These are phyloP conservation scores for Drosophila rellima DNA, from an alignment of 2,888 invertebrate species.

Conservation along the genomic window DNA sequence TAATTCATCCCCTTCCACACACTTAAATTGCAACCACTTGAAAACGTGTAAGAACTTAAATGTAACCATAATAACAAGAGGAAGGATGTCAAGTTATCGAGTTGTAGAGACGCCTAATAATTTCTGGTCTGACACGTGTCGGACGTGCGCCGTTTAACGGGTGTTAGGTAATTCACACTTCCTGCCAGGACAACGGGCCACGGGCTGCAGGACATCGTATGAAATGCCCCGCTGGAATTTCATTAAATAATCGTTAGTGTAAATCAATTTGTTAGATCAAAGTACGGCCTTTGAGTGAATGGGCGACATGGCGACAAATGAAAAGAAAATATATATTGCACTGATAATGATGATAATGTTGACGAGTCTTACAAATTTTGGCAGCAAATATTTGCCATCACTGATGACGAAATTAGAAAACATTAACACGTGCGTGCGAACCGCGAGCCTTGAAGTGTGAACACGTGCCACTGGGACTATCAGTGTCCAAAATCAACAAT, in stretches of 20 bases:
- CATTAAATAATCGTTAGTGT: constrained; percentile 81
- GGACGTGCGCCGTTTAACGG: constrained; percentile 39
- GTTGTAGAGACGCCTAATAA: constrained; percentile 59
- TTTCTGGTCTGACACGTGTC: constrained; percentile 63
- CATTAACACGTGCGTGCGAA: constrained; percentile 66
- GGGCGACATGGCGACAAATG: constrained; percentile 78
- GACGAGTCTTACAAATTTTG: constrained; percentile 72
- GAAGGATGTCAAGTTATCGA: constrained; percentile 11
- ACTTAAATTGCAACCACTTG: constrained; percentile 4
- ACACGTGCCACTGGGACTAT: constrained; percentile 78
- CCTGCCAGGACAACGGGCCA: constrained; percentile 53
- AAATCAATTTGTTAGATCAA: constrained; percentile 78
- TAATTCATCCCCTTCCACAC: neutral
- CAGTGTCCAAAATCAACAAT: constrained; percentile 77
- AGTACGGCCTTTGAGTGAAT: constrained; percentile 44
- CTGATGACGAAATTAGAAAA: constrained; percentile 65
- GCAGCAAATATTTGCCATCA: constrained; percentile 67
- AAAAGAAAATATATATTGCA: constrained; percentile 64
- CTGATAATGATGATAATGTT: constrained; percentile 13
- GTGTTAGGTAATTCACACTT: constrained; percentile 78
- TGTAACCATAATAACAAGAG: constrained; percentile 53
- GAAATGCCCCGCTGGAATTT: constrained; percentile 65
- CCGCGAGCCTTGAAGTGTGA: constrained; percentile 76
- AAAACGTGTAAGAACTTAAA: constrained; percentile 31
- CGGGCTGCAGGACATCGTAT: neutral